Evolutionary conservation across 1,140 invertebrate species (phyloP).

Genomic region (Drosophila chauvacae): DNA sequence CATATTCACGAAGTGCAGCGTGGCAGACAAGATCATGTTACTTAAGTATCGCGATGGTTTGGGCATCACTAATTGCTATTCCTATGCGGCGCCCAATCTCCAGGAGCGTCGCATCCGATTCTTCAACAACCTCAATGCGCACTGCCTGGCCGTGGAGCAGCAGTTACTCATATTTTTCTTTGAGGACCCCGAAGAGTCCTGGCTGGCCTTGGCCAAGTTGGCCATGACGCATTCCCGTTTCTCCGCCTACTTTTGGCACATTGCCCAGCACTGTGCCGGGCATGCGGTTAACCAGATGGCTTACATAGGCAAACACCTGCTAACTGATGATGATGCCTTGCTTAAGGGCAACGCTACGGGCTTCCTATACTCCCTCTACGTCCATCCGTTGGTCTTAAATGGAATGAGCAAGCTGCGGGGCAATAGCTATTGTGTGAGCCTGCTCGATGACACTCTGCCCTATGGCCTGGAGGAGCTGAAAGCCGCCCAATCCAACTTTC

Average conservation of each 20-base stretch:
- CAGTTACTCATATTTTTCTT: conserved; percentile 40
- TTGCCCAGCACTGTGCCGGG: not conserved
- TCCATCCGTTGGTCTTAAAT: conserved; percentile 14
- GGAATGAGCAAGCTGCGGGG: not conserved
- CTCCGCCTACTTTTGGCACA: conserved; percentile 12
- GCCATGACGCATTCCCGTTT: conserved; percentile 32
- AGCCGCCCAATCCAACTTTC: conserved; percentile 5
- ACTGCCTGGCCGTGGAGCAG: not conserved
- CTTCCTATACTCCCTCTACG: conserved; percentile 33
- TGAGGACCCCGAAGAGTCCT: conserved; percentile 26
- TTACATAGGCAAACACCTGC: not conserved
- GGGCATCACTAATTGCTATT: not conserved
- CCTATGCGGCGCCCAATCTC: not conserved
- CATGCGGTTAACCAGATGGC: conserved; percentile 25
- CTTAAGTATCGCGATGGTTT: conserved; percentile 36
- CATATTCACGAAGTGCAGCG: conserved; percentile 5
- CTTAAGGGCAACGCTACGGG: not conserved
- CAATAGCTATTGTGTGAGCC: not conserved
- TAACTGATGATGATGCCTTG: conserved; percentile 25
- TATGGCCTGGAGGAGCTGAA: conserved; percentile 11
- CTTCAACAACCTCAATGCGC: conserved; percentile 25
- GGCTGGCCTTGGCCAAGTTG: conserved; percentile 44
- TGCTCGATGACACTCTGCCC: not conserved
- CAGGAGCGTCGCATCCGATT: conserved; percentile 20
- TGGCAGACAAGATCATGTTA: conserved; percentile 15